Conservation (phyloP, 2,797 vertebrate species). For the Acanthiza pusilla region DNA sequence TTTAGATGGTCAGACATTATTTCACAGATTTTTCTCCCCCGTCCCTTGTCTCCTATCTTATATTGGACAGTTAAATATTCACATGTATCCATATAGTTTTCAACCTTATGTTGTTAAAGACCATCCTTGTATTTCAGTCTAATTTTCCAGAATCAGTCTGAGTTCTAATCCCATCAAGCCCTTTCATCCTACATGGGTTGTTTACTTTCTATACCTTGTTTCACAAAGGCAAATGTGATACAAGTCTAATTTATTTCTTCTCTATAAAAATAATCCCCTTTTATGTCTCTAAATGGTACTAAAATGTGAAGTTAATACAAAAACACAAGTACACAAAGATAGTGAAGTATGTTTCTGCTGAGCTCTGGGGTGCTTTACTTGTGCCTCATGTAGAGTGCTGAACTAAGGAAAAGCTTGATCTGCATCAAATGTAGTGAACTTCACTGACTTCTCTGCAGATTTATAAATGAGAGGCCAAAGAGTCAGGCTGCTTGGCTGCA, state of each 20-base stretch:
- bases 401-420: constrained; percentile 43
- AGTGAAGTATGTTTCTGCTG: background rate
- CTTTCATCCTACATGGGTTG: background rate
- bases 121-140: background rate
- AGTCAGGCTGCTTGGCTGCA: background rate
- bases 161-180: background rate
- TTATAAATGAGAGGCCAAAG: background rate
- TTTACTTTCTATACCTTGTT: background rate
- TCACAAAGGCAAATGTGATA: background rate
- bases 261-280: background rate
- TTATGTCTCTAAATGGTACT: background rate
- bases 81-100: rapidly evolving
- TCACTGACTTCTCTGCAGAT: background rate
- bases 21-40: background rate
- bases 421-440: constrained; percentile 33
- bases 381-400: background rate
- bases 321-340: background rate
- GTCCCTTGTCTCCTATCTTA: background rate
- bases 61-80: background rate
- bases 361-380: background rate
- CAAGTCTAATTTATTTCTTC: background rate
- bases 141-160: background rate
- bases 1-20: background rate
- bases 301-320: background rate
- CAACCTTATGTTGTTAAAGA: background rate